Percentiles rank a stretch among this genome's conserved stretches.
Evolutionary conservation across 2,797 vertebrate species (phyloP).

Genomic region (Poecile montanus): DNA sequence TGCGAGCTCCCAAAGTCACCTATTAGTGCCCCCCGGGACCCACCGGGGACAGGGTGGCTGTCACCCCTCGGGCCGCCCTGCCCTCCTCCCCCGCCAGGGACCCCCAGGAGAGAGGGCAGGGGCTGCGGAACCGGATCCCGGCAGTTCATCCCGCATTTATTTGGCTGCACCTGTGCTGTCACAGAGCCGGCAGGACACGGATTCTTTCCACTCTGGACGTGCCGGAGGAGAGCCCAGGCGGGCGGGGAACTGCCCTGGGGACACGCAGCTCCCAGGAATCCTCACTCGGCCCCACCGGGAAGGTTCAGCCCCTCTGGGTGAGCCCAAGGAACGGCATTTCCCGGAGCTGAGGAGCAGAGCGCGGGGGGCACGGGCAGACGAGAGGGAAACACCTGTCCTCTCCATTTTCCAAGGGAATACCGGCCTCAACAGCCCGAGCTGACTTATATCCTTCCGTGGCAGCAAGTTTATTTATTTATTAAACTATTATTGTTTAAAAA

Average conservation of each 20-base stretch:
- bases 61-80: neutral
- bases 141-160: accelerated
- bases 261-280: neutral
- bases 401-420: neutral
- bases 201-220: neutral
- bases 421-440: neutral
- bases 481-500: constrained; percentile 24
- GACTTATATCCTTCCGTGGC: neutral
- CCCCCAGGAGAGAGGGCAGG: neutral
- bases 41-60: neutral
- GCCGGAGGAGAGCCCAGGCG: neutral
- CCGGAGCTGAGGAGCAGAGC: neutral
- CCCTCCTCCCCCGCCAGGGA: too few relatives aligned
- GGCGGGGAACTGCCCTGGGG: neutral
- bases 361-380: neutral
- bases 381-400: constrained; percentile 40
- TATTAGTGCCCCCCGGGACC: neutral
- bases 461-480: neutral
- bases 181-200: neutral
- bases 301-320: neutral
- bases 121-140: neutral
- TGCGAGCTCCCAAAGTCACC: neutral
- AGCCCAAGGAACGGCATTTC: neutral
- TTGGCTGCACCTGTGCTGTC: constrained; percentile 24
- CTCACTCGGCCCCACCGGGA: neutral